Evolutionary conservation across 2,113 vertebrate species (phyloP).

Genomic region (Leptobrachium ailaonicum): DNA sequence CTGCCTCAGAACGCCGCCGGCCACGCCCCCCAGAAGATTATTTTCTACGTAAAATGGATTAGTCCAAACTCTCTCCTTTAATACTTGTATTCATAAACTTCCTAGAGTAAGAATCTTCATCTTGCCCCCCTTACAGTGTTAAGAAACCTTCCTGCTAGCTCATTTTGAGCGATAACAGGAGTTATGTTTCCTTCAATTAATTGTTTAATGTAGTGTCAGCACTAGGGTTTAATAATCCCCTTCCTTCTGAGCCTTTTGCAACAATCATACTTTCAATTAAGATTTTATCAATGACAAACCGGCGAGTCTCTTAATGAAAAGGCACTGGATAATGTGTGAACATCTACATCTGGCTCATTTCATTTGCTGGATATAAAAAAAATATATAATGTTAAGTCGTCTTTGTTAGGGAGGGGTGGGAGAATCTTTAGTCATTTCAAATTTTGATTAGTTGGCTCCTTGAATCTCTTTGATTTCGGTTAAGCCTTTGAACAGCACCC

Average conservation of each 20-base stretch:
- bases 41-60: background rate
- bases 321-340: constrained; percentile 29
- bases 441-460: too few relatives aligned
- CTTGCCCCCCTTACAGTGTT: background rate
- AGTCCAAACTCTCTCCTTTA: background rate
- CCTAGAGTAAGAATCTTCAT: background rate
- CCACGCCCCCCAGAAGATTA: too few relatives aligned
- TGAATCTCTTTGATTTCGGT: too few relatives aligned
- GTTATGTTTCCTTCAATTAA: constrained; percentile 43
- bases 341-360: constrained; percentile 49
- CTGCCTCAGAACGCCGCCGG: too few relatives aligned
- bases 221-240: constrained; percentile 43
- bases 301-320: constrained; percentile 44
- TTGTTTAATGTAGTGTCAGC: constrained; percentile 48
- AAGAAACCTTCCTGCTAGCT: background rate
- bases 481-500: too few relatives aligned
- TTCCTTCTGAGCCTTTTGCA: constrained; percentile 44
- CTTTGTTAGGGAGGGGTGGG: background rate
- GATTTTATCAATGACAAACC: constrained; percentile 41
- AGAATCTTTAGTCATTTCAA: background rate
- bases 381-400: constrained; percentile 14
- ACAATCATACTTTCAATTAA: constrained; percentile 48
- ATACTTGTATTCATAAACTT: background rate
- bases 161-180: constrained; percentile 35
- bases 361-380: constrained; percentile 38